These are phyloP conservation scores for Acanthisitta chloris DNA, from an alignment of 2,113 vertebrate genomes.

Conservation along the genomic window DNA sequence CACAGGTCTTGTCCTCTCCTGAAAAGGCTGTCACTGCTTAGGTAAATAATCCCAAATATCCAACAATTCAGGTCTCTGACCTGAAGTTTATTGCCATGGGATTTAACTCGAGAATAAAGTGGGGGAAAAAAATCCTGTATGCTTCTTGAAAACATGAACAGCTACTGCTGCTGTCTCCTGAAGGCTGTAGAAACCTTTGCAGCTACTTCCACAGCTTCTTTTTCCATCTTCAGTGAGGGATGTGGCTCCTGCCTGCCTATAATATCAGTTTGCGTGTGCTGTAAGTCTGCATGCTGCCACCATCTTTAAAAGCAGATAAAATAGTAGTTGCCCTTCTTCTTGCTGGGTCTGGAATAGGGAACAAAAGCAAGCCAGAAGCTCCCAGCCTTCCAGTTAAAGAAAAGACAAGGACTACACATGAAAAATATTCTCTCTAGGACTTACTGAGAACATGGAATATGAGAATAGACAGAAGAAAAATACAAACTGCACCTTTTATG, in stretches of 20 bases:
- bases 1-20: neutral
- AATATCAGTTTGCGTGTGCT: neutral
- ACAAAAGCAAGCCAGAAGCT: neutral
- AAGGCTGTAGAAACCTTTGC: neutral
- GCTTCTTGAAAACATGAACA: neutral
- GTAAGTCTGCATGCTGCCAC: neutral
- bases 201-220: neutral
- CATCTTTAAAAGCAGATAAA: neutral
- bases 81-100: neutral
- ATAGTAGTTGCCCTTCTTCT: neutral
- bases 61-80: neutral
- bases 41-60: neutral
- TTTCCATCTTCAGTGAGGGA: neutral
- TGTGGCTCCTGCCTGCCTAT: neutral
- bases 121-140: neutral
- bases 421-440: neutral
- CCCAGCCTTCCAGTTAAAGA: neutral
- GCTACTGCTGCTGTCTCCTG: neutral
- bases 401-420: neutral
- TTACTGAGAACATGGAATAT: neutral
- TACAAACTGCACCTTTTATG: neutral
- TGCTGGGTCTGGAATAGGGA: neutral
- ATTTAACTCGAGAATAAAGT: neutral
- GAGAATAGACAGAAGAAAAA: neutral
- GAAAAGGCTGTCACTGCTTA: neutral